Conservation (phyloP, 1,140 invertebrate genomes). For the Halictus rubicundus region DNA sequence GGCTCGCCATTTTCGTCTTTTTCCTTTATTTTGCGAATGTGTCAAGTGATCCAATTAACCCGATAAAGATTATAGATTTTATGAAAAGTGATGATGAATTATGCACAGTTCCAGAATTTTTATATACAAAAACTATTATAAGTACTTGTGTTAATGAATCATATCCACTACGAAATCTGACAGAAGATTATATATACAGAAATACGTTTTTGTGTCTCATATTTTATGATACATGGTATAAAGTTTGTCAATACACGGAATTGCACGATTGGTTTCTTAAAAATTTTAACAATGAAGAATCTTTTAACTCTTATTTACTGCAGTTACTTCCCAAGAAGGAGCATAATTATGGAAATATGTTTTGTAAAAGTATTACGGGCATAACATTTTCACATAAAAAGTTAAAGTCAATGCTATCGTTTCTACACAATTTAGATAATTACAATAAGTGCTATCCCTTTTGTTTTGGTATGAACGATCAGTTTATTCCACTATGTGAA, state of each 20-base stretch:
- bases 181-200: not conserved
- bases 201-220: slow-evolving; percentile 48
- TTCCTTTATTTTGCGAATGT: slow-evolving; percentile 38
- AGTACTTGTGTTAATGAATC: slow-evolving; percentile 15
- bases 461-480: slow-evolving; percentile 19
- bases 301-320: slow-evolving; percentile 10
- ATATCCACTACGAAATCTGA: slow-evolving; percentile 2
- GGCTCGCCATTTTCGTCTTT: slow-evolving; percentile 13
- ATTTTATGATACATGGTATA: slow-evolving; percentile 51
- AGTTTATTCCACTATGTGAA: slow-evolving; percentile 47
- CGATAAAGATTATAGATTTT: not conserved
- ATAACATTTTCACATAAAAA: slow-evolving; percentile 16
- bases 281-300: not conserved
- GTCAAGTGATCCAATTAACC: slow-evolving; percentile 3
- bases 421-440: not conserved
- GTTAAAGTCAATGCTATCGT: not conserved
- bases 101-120: slow-evolving; percentile 9
- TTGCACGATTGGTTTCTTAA: not conserved
- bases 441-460: not conserved
- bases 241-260: slow-evolving; percentile 37
- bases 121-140: slow-evolving; percentile 27
- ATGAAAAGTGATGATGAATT: slow-evolving; percentile 29
- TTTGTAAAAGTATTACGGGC: slow-evolving; percentile 29
- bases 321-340: not conserved
- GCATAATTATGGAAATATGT: not conserved